Percentiles rank a stretch among this genome's conserved stretches.
phyloP scores from a whole-genome alignment of 2,797 vertebrate genomes.

The Falco rusticolus region DNA sequence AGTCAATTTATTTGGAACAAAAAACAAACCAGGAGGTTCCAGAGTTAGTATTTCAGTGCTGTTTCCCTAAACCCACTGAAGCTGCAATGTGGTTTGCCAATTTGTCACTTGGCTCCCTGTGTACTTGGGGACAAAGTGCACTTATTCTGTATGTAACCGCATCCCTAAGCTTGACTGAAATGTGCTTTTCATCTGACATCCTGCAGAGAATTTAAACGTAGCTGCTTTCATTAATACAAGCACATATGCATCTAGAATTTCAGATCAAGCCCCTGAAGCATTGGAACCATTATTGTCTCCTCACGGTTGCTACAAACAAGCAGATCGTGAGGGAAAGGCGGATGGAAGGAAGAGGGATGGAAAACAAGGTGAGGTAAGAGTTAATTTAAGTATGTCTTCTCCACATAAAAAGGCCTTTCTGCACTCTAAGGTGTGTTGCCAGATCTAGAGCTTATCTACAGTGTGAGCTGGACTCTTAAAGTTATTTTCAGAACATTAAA shows the following conservation, averaged over 20 bases:
- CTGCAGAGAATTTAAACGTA: neutral
- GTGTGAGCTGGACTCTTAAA: neutral
- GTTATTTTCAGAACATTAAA: neutral
- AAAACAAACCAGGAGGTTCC: neutral
- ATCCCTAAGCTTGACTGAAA: constrained; percentile 18
- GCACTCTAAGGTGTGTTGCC: neutral
- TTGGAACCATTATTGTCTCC: neutral
- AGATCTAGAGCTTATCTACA: neutral
- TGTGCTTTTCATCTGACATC: neutral
- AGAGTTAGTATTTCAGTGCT: neutral
- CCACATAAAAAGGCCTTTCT: neutral
- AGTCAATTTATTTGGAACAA: neutral
- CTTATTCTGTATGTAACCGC: neutral
- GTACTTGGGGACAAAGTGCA: neutral
- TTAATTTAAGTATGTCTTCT: neutral
- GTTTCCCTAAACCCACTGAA: neutral
- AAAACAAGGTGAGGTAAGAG: neutral
- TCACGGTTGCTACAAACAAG: neutral
- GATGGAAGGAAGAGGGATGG: neutral
- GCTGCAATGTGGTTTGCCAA: neutral
- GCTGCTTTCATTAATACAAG: constrained; percentile 10
- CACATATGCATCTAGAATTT: neutral
- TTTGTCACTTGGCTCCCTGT: neutral
- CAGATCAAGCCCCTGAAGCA: neutral
- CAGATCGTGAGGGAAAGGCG: neutral